Conservation (phyloP, 2,797 vertebrate species). For the Carcharodon carcharias region DNA sequence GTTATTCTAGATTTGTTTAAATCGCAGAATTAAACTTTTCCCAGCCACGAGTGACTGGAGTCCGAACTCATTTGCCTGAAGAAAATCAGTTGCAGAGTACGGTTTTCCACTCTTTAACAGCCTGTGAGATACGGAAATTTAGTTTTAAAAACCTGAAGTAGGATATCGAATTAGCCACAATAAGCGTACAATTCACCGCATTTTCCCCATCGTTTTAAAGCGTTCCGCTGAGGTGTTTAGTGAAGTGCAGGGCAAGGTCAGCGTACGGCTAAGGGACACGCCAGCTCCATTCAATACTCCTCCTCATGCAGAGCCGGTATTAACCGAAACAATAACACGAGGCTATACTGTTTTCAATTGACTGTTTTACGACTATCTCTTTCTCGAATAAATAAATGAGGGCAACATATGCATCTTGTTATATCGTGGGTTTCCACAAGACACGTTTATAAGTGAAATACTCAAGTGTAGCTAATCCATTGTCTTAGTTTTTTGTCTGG, state of each 20-base stretch:
- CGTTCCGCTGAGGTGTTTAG: neutral
- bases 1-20: neutral
- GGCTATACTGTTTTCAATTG: slow-evolving; percentile 30
- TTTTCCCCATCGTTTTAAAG: no score
- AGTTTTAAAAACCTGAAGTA: neutral
- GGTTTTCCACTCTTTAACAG: neutral
- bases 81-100: no score
- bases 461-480: slow-evolving; percentile 30
- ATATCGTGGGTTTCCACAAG: neutral
- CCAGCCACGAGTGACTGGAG: neutral
- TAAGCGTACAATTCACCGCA: neutral
- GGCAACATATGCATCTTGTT: slow-evolving; percentile 12
- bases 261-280: neutral
- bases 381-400: slow-evolving; percentile 35
- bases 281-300: neutral
- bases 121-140: neutral
- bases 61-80: neutral
- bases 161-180: neutral
- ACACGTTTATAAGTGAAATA: slow-evolving; percentile 26
- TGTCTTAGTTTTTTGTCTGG: neutral
- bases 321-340: slow-evolving; percentile 20
- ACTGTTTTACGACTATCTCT: slow-evolving; percentile 31
- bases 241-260: slow-evolving; percentile 32
- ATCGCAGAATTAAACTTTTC: neutral
- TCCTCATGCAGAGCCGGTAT: neutral